Conservation (phyloP, 2,797 vertebrate genomes). For the Myotis pilosus region DNA sequence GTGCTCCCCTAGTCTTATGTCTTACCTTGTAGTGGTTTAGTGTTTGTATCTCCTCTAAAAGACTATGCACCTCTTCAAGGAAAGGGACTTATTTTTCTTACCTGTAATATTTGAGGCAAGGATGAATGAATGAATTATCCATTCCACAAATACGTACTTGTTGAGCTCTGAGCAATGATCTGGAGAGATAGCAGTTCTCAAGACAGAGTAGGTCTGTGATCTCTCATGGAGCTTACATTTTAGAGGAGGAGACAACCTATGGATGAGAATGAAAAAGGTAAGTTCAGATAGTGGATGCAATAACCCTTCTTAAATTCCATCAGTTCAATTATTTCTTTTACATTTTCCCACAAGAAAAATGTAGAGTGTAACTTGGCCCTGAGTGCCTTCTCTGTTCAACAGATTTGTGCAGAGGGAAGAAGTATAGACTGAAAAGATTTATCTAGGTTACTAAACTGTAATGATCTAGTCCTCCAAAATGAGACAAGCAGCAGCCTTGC, state of each 20-base stretch:
- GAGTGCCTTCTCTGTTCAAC: background rate
- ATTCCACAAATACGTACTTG: background rate
- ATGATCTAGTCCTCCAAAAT: constrained; percentile 60
- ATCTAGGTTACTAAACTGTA: constrained; percentile 75
- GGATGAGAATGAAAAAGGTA: background rate
- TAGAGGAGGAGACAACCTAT: background rate
- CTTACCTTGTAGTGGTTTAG: background rate
- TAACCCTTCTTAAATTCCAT: background rate
- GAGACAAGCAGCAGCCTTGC: constrained; percentile 57
- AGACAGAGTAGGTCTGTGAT: background rate
- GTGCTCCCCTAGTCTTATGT: background rate
- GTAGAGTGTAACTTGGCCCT: background rate
- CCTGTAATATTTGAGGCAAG: background rate
- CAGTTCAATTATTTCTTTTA: background rate
- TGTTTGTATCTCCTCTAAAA: background rate
- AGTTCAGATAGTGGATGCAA: constrained; percentile 8
- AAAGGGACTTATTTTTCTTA: background rate
- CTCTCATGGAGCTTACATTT: background rate
- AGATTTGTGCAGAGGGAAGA: constrained; percentile 36
- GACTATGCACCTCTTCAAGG: background rate
- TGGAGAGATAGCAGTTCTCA: background rate
- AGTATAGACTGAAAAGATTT: constrained; percentile 63
- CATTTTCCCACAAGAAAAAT: constrained; percentile 49
- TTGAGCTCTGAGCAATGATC: background rate
- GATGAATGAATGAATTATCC: constrained; percentile 7